Evolutionary conservation across 2,888 invertebrate species (phyloP).

Genomic region (Elegia similella): DNA sequence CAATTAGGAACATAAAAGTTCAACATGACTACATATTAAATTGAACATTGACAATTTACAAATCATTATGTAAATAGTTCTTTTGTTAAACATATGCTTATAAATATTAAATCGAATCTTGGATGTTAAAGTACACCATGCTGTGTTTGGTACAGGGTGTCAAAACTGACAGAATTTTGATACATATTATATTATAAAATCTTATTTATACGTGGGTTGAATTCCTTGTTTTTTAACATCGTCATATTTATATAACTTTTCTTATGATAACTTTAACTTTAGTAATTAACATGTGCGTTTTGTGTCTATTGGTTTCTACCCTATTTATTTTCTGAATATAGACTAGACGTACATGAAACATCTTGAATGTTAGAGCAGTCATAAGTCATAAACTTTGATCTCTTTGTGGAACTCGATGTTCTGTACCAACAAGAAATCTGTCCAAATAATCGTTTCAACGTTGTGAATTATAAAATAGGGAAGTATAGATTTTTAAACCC

Average conservation of each 20-base stretch:
- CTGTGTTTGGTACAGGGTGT: background rate
- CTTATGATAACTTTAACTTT: slow-evolving; percentile 46
- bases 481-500: background rate
- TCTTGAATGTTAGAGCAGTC: background rate
- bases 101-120: background rate
- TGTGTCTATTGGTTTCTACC: slow-evolving; percentile 55
- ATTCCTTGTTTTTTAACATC: slow-evolving; percentile 40
- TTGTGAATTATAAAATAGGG: background rate
- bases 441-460: background rate
- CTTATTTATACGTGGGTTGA: slow-evolving; percentile 6
- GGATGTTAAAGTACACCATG: background rate
- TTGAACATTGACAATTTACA: slow-evolving; percentile 11
- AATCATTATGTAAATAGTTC: slow-evolving; percentile 16
- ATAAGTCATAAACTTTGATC: slow-evolving; percentile 40
- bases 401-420: background rate
- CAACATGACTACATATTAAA: slow-evolving; percentile 4
- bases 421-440: background rate
- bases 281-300: slow-evolving; percentile 47
- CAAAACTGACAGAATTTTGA: background rate
- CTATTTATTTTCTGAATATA: slow-evolving; percentile 48
- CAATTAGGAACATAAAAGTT: background rate
- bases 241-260: slow-evolving; percentile 49
- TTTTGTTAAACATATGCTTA: background rate
- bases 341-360: slow-evolving; percentile 44
- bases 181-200: background rate